Conservation (phyloP, 92 coral and sea anemone genomes). For the Siderastrea siderea region DNA sequence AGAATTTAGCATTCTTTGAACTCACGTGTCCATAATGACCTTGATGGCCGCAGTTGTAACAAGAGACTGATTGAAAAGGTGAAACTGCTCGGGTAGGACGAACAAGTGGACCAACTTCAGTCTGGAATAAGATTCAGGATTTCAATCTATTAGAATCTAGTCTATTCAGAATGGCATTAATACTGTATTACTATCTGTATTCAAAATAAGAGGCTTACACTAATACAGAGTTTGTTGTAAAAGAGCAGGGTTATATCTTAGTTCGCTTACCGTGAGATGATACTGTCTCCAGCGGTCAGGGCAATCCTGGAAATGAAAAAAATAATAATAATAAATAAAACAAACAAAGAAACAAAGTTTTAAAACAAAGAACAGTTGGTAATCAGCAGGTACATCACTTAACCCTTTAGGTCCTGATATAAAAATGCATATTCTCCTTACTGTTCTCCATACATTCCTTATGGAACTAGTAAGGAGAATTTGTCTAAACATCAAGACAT, state of each 20-base stretch:
- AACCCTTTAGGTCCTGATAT: too few relatives aligned
- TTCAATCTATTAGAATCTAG: neutral
- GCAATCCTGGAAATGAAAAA: conserved; percentile 67
- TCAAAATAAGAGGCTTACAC: conserved; percentile 5
- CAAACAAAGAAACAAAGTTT: too few relatives aligned
- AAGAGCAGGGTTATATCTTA: neutral
- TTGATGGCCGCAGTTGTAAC: conserved; percentile 77
- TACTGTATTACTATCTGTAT: neutral
- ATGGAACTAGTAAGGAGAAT: too few relatives aligned
- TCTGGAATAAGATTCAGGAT: conserved; percentile 8
- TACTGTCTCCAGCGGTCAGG: conserved; percentile 98
- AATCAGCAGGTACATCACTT: too few relatives aligned
- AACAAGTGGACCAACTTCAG: conserved; percentile 20
- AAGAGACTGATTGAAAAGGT: conserved; percentile 50
- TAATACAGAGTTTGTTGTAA: neutral
- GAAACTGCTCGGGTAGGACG: conserved; percentile 10
- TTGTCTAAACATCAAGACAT: too few relatives aligned
- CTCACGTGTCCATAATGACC: conserved; percentile 93
- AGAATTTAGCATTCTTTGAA: neutral
- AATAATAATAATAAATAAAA: too few relatives aligned
- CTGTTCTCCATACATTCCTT: too few relatives aligned
- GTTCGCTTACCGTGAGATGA: conserved; percentile 86
- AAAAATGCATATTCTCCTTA: too few relatives aligned
- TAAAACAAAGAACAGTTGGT: too few relatives aligned
- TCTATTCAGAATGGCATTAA: too few relatives aligned